Evolutionary conservation across 2,888 invertebrate species (phyloP).

Genomic region (Drosophila kuntzei): DNA sequence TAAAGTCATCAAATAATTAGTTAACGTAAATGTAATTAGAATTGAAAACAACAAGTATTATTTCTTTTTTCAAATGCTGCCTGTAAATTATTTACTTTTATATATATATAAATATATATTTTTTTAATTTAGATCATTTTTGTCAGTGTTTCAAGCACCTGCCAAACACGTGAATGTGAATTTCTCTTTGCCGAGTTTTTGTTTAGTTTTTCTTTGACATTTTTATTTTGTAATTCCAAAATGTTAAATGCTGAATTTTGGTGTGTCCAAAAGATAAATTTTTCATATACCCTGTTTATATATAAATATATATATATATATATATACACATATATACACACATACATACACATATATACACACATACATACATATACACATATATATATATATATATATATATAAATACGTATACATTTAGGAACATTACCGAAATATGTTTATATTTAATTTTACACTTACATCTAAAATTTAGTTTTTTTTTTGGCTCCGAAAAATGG

Average conservation of each 20-base stretch:
- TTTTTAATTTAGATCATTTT: conserved; percentile 34
- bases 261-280: conserved; percentile 60
- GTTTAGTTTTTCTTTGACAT: conserved; percentile 40
- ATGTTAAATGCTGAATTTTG: conserved; percentile 74
- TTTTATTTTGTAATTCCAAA: conserved; percentile 64
- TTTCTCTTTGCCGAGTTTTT: conserved; percentile 40
- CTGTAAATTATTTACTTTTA: conserved; percentile 82
- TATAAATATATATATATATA: conserved; percentile 48
- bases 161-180: conserved; percentile 41
- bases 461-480: conserved; percentile 74
- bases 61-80: conserved; percentile 79
- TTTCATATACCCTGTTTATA: conserved; percentile 55
- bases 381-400: conserved; percentile 41
- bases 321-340: conserved; percentile 32
- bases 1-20: conserved; percentile 39
- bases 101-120: conserved; percentile 43
- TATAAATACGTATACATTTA: conserved; percentile 77
- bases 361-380: conserved; percentile 46
- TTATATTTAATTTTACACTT: conserved; percentile 83
- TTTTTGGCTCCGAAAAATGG: conserved; percentile 36
- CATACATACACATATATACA: conserved; percentile 41
- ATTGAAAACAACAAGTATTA: conserved; percentile 44
- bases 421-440: conserved; percentile 85
- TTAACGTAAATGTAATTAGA: conserved; percentile 39
- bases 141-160: conserved; percentile 49